A percentile compares a stretch with the other conserved stretches of the same genome.
Conservation (phyloP, 2,888 invertebrate genomes). For the Diaphora mendica region DNA sequence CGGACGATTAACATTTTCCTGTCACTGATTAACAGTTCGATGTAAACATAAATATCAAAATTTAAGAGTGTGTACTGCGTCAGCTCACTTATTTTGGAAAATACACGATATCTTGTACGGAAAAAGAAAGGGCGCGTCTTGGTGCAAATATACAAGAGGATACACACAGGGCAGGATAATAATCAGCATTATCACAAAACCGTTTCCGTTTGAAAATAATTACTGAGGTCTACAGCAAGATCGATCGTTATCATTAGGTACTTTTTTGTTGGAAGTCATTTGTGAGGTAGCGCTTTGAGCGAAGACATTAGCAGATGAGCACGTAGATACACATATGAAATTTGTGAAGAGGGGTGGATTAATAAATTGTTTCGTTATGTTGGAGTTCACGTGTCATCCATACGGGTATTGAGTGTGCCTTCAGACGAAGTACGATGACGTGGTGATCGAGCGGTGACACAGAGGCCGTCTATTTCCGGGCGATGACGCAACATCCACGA, state of each 20-base stretch:
- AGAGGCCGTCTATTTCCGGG: constrained; percentile 84
- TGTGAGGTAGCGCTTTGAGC: constrained; percentile 51
- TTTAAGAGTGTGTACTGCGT: constrained; percentile 63
- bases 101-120: constrained; percentile 51
- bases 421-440: constrained; percentile 48
- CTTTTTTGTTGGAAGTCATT: constrained; percentile 65
- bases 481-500: constrained; percentile 82
- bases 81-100: constrained; percentile 63
- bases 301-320: constrained; percentile 57
- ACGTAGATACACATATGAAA: constrained; percentile 56
- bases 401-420: constrained; percentile 18
- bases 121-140: constrained; percentile 57
- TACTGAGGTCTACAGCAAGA: constrained; percentile 57
- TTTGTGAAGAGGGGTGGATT: constrained; percentile 46
- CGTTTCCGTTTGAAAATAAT: constrained; percentile 74
- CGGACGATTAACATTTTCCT: constrained; percentile 74
- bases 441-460: constrained; percentile 73
- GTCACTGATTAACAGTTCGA: constrained; percentile 75
- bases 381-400: constrained; percentile 31
- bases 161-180: constrained; percentile 66
- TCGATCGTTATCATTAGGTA: constrained; percentile 67
- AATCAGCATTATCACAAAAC: constrained; percentile 68
- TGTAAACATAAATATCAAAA: constrained; percentile 68
- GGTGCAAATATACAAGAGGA: constrained; percentile 59
- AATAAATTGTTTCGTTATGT: constrained; percentile 43